A percentile compares a stretch with the other conserved stretches of the same genome.
Evolutionary conservation across 2,888 invertebrate species (phyloP).

Genomic region (Orthosia gracilis): DNA sequence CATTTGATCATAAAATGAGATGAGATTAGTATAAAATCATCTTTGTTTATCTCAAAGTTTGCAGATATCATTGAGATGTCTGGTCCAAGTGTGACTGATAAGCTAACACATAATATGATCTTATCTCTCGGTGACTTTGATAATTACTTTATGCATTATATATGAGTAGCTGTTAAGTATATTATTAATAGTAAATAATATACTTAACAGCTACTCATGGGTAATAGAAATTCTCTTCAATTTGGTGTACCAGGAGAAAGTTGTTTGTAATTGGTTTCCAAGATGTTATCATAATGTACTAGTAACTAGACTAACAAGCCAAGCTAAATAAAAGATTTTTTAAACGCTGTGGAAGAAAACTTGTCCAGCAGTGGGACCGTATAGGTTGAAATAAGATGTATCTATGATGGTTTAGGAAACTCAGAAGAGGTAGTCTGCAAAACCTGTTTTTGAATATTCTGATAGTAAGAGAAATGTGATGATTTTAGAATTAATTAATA

Average conservation of each 20-base stretch:
- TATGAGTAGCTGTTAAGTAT: constrained; percentile 5
- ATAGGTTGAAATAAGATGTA: too few relatives aligned
- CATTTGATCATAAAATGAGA: constrained; percentile 1
- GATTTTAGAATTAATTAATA: too few relatives aligned
- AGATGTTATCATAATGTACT: neutral
- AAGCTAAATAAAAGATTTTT: neutral
- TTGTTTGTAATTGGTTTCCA: neutral
- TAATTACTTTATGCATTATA: constrained; percentile 29
- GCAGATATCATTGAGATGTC: constrained; percentile 62
- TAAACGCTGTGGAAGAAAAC: too few relatives aligned
- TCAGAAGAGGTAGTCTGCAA: too few relatives aligned
- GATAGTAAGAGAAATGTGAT: too few relatives aligned
- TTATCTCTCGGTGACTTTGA: constrained; percentile 59
- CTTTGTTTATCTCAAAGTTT: constrained; percentile 43
- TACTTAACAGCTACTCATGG: too few relatives aligned
- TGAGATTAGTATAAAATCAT: constrained; percentile 21
- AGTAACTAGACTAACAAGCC: neutral
- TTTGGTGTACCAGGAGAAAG: neutral
- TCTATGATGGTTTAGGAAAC: too few relatives aligned
- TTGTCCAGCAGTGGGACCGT: too few relatives aligned
- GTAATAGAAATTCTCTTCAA: neutral
- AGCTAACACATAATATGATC: constrained; percentile 32
- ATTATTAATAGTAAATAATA: constrained; percentile 6
- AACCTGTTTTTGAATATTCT: too few relatives aligned
- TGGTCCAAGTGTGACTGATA: constrained; percentile 55